Percentiles rank a stretch among this genome's conserved stretches.
Conservation (phyloP, 2,797 vertebrate species). For the Clarias pachynema region DNA sequence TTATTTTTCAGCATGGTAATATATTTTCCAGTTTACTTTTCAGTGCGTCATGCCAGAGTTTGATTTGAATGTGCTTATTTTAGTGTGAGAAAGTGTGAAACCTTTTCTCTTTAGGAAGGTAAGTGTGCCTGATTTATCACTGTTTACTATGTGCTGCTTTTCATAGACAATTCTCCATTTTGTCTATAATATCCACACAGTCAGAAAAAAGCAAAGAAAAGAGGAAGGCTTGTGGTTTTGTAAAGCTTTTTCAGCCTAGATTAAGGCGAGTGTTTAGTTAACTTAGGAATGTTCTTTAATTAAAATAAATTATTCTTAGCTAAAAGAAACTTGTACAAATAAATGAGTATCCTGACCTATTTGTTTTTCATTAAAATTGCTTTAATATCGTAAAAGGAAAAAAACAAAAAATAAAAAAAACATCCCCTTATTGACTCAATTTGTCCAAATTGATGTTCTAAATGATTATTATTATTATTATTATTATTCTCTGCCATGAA, state of each 20-base stretch:
- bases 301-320: background rate
- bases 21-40: background rate
- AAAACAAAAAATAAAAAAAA: no score
- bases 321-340: background rate
- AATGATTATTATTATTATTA: no score
- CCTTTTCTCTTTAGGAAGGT: constrained; percentile 43
- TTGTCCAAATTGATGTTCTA: no score
- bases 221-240: background rate
- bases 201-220: background rate
- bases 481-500: no score
- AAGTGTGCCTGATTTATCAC: constrained; percentile 6
- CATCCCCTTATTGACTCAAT: no score
- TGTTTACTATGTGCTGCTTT: constrained; percentile 16
- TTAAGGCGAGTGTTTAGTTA: background rate
- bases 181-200: constrained; percentile 22
- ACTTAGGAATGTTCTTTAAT: background rate
- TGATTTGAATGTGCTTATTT: constrained; percentile 21
- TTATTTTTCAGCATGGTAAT: constrained; percentile 14
- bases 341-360: background rate
- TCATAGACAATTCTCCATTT: constrained; percentile 15
- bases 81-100: background rate
- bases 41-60: constrained; percentile 8
- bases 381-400: no score
- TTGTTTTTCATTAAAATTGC: no score
- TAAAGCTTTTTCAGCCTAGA: background rate